phyloP scores from a whole-genome alignment of 2,113 vertebrate genomes.

The Terrapene triunguis region DNA sequence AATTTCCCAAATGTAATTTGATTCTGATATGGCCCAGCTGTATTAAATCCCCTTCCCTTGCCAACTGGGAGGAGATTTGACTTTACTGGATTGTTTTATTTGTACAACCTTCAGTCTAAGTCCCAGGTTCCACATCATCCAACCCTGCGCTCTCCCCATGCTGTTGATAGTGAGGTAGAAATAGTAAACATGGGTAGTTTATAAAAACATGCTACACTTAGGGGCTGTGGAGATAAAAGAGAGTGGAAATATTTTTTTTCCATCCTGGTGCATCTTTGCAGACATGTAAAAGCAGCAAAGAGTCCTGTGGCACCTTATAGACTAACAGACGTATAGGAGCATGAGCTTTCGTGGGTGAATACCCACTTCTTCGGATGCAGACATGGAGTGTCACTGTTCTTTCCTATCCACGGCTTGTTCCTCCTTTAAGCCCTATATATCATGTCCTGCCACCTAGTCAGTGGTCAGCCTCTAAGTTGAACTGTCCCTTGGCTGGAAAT shows the following conservation, averaged over 20 bases:
- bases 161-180: fast-evolving
- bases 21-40: not conserved
- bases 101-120: not conserved
- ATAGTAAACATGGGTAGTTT: not conserved
- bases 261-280: not conserved
- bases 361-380: too few relatives aligned
- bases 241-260: fast-evolving
- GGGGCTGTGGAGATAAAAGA: not conserved
- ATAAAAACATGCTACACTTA: not conserved
- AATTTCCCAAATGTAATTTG: not conserved
- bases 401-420: not conserved
- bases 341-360: too few relatives aligned
- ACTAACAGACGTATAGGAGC: too few relatives aligned
- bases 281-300: too few relatives aligned
- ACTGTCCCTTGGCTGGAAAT: too few relatives aligned
- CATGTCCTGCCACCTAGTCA: not conserved
- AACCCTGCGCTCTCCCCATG: not conserved
- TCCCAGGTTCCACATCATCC: not conserved
- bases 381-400: not conserved
- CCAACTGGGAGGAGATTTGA: not conserved
- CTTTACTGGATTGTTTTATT: not conserved
- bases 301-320: too few relatives aligned
- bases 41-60: not conserved
- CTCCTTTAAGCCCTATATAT: not conserved
- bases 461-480: not conserved